Conservation (phyloP, 2,113 vertebrate species). For the Melanerpes formicivorus region DNA sequence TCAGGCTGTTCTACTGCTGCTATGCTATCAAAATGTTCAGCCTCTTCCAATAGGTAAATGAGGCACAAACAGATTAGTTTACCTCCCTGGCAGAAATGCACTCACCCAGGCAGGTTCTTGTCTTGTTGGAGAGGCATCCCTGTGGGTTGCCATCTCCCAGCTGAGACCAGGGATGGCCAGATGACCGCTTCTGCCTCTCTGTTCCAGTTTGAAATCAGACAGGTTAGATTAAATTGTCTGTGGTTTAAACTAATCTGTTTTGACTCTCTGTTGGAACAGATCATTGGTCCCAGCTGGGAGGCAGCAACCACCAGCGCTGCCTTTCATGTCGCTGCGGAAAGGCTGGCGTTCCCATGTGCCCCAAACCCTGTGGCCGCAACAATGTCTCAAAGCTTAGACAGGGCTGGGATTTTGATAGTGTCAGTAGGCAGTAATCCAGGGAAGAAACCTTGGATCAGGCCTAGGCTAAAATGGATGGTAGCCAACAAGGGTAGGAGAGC, state of each 20-base stretch:
- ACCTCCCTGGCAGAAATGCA: neutral
- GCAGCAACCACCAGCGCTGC: neutral
- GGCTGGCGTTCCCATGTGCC: neutral
- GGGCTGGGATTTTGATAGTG: neutral
- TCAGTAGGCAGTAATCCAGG: neutral
- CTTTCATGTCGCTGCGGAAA: neutral
- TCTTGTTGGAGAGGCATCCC: neutral
- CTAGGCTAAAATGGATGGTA: neutral
- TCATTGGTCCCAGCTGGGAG: slow-evolving; percentile 22
- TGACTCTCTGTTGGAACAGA: slow-evolving; percentile 54
- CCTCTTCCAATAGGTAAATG: slow-evolving; percentile 20
- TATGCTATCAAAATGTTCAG: neutral
- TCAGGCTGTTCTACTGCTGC: neutral
- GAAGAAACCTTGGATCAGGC: neutral
- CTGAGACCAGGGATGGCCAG: slow-evolving; percentile 35
- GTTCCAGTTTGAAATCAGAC: slow-evolving; percentile 30
- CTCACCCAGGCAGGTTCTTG: neutral
- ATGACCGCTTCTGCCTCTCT: slow-evolving; percentile 34
- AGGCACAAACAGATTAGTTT: slow-evolving; percentile 26
- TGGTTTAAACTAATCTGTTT: slow-evolving; percentile 48
- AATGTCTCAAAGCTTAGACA: neutral
- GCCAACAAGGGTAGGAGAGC: neutral
- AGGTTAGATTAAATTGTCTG: slow-evolving; percentile 61
- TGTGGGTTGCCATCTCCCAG: slow-evolving; percentile 31
- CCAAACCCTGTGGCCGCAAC: accelerated